Conservation (phyloP, 2,113 vertebrate species). For the Stegastes partitus region DNA sequence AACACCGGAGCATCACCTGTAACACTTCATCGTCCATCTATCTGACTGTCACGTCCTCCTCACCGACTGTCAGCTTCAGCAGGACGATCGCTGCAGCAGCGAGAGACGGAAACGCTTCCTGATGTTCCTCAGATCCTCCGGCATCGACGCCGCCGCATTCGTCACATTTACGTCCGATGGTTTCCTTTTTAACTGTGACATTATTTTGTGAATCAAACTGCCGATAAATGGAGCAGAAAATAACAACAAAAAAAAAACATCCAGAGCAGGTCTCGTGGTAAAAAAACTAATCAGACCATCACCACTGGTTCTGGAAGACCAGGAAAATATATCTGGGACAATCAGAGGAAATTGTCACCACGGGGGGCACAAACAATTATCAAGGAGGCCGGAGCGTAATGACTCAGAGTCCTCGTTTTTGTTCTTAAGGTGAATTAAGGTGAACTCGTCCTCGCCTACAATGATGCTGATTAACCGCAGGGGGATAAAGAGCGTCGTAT, state of each 20-base stretch:
- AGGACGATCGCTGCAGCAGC: no score
- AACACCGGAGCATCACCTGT: no score
- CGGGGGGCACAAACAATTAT: constrained; percentile 12
- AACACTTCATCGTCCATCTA: no score
- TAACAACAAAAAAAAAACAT: background rate
- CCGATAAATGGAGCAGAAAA: background rate
- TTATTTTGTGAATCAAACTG: background rate
- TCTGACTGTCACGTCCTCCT: no score
- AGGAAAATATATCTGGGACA: background rate
- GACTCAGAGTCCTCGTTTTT: no score
- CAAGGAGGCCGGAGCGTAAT: background rate
- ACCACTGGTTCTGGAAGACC: background rate
- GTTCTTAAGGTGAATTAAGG: background rate
- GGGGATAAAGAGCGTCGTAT: background rate
- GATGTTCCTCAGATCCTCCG: no score
- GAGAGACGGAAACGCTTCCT: no score
- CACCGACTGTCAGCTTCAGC: no score
- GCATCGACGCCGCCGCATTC: no score
- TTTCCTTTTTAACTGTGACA: background rate
- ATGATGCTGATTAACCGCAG: background rate
- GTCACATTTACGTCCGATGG: background rate
- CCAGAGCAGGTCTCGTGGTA: background rate
- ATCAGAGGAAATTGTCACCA: background rate
- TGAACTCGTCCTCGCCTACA: background rate
- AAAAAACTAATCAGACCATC: background rate